Conservation (phyloP, 2,888 invertebrate species). For the Anorthoa munda region DNA sequence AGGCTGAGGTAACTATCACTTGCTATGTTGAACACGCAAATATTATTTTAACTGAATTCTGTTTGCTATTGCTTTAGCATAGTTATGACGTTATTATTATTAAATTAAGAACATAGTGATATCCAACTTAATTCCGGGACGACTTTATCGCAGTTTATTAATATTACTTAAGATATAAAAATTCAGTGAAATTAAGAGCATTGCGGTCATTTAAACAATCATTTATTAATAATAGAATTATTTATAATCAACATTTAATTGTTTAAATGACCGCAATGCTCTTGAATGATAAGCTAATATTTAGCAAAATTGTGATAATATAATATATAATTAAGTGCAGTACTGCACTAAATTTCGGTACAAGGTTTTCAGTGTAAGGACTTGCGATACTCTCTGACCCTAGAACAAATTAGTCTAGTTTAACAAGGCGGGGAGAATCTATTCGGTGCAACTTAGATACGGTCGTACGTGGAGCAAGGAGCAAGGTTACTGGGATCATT, state of each 20-base stretch:
- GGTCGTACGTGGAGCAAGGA: slow-evolving; percentile 68
- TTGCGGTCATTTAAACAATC: no score
- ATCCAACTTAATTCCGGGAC: not conserved
- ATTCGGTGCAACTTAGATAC: slow-evolving; percentile 70
- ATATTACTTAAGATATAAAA: not conserved
- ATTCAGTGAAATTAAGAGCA: not conserved
- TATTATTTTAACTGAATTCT: slow-evolving; percentile 16
- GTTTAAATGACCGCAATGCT: slow-evolving; percentile 60
- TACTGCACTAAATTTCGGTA: slow-evolving; percentile 70
- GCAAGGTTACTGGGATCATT: slow-evolving; percentile 70
- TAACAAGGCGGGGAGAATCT: slow-evolving; percentile 78
- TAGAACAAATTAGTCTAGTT: slow-evolving; percentile 75
- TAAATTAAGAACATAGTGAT: slow-evolving; percentile 2
- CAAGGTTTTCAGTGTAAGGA: slow-evolving; percentile 76
- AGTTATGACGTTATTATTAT: slow-evolving; percentile 19
- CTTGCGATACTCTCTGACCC: slow-evolving; percentile 77
- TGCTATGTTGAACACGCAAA: slow-evolving; percentile 41
- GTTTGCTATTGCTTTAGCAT: slow-evolving; percentile 29
- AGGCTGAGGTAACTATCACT: slow-evolving; percentile 45
- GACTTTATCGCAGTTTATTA: slow-evolving; percentile 16
- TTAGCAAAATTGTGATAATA: slow-evolving; percentile 61
- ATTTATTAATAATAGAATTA: no score
- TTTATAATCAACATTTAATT: not conserved
- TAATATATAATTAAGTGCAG: slow-evolving; percentile 66
- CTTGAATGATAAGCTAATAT: slow-evolving; percentile 64